Evolutionary conservation across 2,113 vertebrate genomes (phyloP).

Genomic region (cat (Felis catus)): DNA sequence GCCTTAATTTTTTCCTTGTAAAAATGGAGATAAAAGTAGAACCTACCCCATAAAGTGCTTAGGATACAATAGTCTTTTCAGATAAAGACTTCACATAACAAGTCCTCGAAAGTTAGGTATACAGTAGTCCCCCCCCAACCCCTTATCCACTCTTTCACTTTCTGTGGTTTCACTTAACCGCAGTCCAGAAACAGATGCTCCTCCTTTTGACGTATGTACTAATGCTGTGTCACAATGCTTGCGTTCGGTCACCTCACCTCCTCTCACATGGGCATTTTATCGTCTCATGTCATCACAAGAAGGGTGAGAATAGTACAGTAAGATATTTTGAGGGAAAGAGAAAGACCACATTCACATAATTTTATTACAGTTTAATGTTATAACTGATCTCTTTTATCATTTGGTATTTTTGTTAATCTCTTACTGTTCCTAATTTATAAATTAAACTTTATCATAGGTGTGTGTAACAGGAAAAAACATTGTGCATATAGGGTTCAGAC

Average conservation of each 20-base stretch:
- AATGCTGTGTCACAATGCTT: not conserved
- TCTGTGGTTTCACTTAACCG: not conserved
- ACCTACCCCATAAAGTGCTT: not conserved
- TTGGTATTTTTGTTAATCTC: not conserved
- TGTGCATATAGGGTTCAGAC: not conserved
- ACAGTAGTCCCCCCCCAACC: too few species aligned
- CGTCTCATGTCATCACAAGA: not conserved
- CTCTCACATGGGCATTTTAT: not conserved
- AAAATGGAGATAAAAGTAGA: constrained; percentile 10
- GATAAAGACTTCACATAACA: not conserved
- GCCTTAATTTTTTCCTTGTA: constrained; percentile 35
- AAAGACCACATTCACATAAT: not conserved
- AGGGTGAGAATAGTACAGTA: not conserved
- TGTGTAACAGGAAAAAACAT: not conserved
- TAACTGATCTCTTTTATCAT: not conserved
- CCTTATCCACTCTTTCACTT: not conserved
- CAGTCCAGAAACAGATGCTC: not conserved
- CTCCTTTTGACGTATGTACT: not conserved
- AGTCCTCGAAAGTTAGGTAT: not conserved
- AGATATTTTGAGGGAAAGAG: not conserved
- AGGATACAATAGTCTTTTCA: not conserved
- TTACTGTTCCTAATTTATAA: not conserved
- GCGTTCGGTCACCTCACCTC: not conserved
- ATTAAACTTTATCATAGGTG: not conserved
- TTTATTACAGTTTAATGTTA: not conserved